These are phyloP conservation scores for Dolichotis patagonum DNA, from an alignment of 2,113 vertebrate species.

Conservation along the genomic window DNA sequence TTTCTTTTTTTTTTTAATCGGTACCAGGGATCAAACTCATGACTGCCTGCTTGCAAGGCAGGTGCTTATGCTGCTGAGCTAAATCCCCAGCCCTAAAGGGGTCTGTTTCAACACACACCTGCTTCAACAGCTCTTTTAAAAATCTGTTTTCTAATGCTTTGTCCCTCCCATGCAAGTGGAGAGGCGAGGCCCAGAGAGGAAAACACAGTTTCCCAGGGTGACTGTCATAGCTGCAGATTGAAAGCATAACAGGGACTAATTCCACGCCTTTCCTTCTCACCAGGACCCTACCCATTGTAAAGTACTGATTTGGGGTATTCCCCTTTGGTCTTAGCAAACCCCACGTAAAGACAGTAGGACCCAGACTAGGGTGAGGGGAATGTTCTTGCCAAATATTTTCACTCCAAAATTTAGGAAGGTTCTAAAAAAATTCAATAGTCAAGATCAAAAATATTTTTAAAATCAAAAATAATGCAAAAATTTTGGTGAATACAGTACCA, in stretches of 20 bases:
- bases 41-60: too few relatives aligned
- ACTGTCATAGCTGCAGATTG: not conserved
- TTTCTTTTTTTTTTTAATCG: too few relatives aligned
- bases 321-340: not conserved
- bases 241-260: not conserved
- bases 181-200: not conserved
- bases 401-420: not conserved
- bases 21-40: too few relatives aligned
- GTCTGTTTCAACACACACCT: not conserved
- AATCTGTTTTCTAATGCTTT: not conserved
- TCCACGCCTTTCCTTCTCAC: not conserved
- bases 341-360: not conserved
- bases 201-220: not conserved
- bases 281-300: not conserved
- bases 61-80: too few relatives aligned
- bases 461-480: not conserved
- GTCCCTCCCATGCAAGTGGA: not conserved
- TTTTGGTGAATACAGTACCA: not conserved
- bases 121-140: not conserved
- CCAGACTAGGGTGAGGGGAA: not conserved
- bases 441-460: not conserved
- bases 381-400: not conserved
- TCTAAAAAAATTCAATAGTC: not conserved
- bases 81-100: too few relatives aligned
- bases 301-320: not conserved